These are phyloP conservation scores for Drosophila fungiperda DNA, from an alignment of 2,888 invertebrate species.

Conservation along the genomic window DNA sequence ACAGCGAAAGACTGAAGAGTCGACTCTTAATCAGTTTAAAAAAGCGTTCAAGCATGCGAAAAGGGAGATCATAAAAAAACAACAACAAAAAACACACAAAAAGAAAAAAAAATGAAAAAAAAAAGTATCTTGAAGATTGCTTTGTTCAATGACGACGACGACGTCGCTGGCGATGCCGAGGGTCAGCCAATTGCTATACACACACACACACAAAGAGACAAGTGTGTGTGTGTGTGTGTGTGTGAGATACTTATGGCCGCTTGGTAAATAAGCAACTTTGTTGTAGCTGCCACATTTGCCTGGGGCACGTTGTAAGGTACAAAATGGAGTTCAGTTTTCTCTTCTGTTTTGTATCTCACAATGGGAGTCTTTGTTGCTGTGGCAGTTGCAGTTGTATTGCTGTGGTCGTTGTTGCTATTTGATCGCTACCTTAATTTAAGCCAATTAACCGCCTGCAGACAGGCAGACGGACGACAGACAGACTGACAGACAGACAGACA, in stretches of 20 bases:
- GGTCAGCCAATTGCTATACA: constrained; percentile 74
- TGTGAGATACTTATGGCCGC: constrained; percentile 65
- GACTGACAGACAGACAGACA: neutral
- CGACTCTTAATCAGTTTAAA: constrained; percentile 80
- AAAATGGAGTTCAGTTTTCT: constrained; percentile 74
- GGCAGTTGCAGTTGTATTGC: constrained; percentile 45
- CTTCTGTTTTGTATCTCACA: constrained; percentile 40
- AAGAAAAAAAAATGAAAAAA: constrained; percentile 3
- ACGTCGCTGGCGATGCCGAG: constrained; percentile 62
- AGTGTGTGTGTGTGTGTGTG: constrained; percentile 37
- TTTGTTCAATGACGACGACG: constrained; percentile 70
- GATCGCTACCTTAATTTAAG: constrained; percentile 85
- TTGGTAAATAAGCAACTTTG: constrained; percentile 73
- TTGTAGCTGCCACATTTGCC: constrained; percentile 51
- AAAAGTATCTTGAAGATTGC: constrained; percentile 69
- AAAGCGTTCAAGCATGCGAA: constrained; percentile 79
- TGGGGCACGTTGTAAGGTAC: constrained; percentile 65
- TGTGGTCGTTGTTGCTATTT: constrained; percentile 65
- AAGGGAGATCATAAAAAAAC: constrained; percentile 62
- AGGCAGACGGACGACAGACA: constrained; percentile 16
- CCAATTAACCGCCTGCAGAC: constrained; percentile 84
- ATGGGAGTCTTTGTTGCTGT: constrained; percentile 63
- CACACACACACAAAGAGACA: constrained; percentile 13
- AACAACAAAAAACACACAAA: constrained; percentile 11
- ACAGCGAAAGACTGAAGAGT: constrained; percentile 61